These are phyloP conservation scores for Empidonax alnorum DNA, from an alignment of 2,113 vertebrate genomes.

Conservation along the genomic window DNA sequence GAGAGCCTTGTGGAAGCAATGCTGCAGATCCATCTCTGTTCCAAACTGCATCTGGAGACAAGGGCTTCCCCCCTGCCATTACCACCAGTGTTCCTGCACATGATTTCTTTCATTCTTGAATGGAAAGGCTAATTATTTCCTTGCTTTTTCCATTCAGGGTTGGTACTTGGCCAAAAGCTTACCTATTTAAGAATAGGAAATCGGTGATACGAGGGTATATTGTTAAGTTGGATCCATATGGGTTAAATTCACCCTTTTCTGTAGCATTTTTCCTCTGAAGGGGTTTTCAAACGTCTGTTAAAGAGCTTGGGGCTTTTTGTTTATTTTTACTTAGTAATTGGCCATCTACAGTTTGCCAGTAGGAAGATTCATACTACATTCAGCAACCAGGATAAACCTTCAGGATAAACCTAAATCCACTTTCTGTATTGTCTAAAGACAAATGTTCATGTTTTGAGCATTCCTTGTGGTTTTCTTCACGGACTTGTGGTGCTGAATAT, in stretches of 20 bases:
- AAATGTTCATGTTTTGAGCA: background rate
- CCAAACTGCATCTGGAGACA: background rate
- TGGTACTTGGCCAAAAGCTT: background rate
- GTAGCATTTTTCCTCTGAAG: background rate
- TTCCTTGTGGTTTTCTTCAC: constrained; percentile 36
- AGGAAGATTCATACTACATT: background rate
- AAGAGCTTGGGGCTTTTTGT: background rate
- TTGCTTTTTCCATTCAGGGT: background rate
- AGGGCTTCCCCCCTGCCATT: background rate
- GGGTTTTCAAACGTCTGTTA: background rate
- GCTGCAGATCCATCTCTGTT: background rate
- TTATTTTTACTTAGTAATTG: background rate
- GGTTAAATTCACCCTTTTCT: background rate
- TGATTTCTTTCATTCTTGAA: background rate
- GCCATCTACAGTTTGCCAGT: background rate
- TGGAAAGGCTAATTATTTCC: constrained; percentile 6
- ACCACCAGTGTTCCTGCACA: background rate
- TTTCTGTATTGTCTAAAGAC: background rate
- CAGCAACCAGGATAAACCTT: background rate
- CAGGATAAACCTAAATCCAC: background rate
- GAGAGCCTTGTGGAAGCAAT: background rate
- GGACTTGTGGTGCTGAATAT: background rate
- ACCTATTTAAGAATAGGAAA: background rate
- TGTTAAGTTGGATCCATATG: background rate
- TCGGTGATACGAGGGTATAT: rapidly evolving